Conservation (phyloP, 2,797 vertebrate genomes). For the Epinephelus coioides region DNA sequence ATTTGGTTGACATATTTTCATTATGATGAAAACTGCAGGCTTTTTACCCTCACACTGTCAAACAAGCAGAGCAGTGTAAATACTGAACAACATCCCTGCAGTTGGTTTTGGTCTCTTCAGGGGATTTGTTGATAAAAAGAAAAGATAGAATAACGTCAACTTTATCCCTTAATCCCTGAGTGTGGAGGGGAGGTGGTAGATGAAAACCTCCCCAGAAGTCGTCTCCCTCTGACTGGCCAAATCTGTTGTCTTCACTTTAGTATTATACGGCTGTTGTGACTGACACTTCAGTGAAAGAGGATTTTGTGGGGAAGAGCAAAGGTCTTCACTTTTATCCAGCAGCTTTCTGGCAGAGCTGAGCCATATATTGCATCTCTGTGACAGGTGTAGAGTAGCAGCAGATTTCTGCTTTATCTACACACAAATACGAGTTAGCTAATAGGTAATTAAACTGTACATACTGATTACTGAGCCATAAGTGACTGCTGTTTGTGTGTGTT, state of each 20-base stretch:
- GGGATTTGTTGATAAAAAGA: slow-evolving; percentile 62
- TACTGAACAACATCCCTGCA: slow-evolving; percentile 11
- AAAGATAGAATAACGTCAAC: slow-evolving; percentile 46
- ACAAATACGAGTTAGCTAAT: neutral
- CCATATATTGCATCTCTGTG: slow-evolving; percentile 10
- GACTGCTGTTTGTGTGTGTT: neutral
- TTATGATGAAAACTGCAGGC: slow-evolving; percentile 9
- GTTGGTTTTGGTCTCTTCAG: slow-evolving; percentile 41
- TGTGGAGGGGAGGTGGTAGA: neutral
- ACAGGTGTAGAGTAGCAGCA: slow-evolving; percentile 13
- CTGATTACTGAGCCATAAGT: neutral
- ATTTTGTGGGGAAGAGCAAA: slow-evolving; percentile 29
- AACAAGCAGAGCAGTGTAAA: slow-evolving; percentile 7
- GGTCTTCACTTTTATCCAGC: slow-evolving; percentile 32
- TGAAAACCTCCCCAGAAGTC: slow-evolving; percentile 45
- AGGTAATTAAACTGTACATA: neutral
- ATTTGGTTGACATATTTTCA: neutral
- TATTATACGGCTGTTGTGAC: slow-evolving; percentile 11
- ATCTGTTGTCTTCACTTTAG: slow-evolving; percentile 41
- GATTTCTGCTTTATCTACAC: slow-evolving; percentile 4
- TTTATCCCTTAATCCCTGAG: slow-evolving; percentile 58
- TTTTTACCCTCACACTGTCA: slow-evolving; percentile 21
- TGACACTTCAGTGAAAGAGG: slow-evolving; percentile 27
- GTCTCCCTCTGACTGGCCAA: slow-evolving; percentile 30
- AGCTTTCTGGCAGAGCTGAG: slow-evolving; percentile 34